Evolutionary conservation across 2,113 vertebrate species (phyloP).

Genomic region (Crotalus viridis): DNA sequence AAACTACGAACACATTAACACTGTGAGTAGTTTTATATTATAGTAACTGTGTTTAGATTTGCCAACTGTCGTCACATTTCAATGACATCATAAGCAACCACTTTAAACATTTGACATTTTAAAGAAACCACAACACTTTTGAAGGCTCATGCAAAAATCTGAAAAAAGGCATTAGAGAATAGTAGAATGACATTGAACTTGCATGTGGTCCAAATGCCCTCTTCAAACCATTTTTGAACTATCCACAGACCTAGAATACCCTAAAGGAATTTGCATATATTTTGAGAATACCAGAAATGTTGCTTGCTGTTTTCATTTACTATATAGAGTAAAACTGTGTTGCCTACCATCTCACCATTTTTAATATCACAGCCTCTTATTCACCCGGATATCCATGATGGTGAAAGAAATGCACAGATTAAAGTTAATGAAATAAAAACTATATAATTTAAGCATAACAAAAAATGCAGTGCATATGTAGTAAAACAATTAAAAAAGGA

Average conservation of each 20-base stretch:
- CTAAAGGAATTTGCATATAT: neutral
- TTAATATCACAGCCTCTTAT: neutral
- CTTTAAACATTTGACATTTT: neutral
- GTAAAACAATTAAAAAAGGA: neutral
- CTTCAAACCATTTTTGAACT: neutral
- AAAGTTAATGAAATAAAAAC: neutral
- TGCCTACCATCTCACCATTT: neutral
- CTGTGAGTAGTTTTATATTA: neutral
- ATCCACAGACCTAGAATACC: neutral
- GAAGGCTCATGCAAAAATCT: neutral
- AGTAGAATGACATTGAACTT: neutral
- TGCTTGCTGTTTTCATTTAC: too few relatives aligned
- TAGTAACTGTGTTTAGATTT: neutral
- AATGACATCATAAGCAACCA: neutral
- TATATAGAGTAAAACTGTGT: neutral
- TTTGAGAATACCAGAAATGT: neutral
- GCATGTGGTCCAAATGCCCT: neutral
- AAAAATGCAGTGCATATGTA: neutral
- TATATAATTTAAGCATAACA: neutral
- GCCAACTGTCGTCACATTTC: neutral
- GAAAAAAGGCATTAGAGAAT: neutral
- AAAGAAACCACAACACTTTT: neutral
- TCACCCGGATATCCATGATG: neutral
- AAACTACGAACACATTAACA: neutral
- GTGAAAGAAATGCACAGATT: neutral